Evolutionary conservation across 2,113 vertebrate genomes (phyloP).

Genomic region (Tachycineta bicolor): DNA sequence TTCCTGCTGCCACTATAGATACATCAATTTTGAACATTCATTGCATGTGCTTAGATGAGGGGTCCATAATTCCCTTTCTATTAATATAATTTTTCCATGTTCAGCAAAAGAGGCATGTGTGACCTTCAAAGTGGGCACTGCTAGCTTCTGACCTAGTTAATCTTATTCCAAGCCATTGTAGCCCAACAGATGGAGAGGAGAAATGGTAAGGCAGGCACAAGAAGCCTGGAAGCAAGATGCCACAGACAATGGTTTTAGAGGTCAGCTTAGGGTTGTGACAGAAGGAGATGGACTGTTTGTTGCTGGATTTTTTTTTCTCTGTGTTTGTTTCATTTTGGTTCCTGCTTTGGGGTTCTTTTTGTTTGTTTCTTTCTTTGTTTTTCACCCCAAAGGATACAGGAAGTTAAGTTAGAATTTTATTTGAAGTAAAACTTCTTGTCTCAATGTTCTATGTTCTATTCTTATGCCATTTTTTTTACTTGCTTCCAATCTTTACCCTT

Average conservation of each 20-base stretch:
- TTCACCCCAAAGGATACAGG: background rate
- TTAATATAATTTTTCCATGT: background rate
- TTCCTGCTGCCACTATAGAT: background rate
- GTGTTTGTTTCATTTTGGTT: background rate
- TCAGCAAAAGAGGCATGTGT: background rate
- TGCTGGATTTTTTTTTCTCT: background rate
- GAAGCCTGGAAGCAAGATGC: constrained; percentile 7
- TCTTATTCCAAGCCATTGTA: background rate
- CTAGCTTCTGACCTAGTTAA: constrained; percentile 28
- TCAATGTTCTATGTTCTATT: background rate
- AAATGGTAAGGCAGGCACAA: background rate
- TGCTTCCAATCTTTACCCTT: background rate
- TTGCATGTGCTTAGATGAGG: background rate
- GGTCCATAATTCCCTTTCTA: background rate
- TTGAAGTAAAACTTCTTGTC: background rate
- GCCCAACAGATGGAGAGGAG: constrained; percentile 27
- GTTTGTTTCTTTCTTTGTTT: background rate
- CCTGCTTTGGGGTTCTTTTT: background rate
- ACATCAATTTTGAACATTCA: background rate
- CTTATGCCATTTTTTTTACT: background rate
- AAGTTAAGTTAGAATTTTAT: background rate
- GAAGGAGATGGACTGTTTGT: background rate
- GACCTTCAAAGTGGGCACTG: background rate
- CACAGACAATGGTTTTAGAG: constrained; percentile 22
- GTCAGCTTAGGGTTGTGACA: background rate